Evolutionary conservation across 2,113 vertebrate genomes (phyloP).

Genomic region (Oncorhynchus nerka): DNA sequence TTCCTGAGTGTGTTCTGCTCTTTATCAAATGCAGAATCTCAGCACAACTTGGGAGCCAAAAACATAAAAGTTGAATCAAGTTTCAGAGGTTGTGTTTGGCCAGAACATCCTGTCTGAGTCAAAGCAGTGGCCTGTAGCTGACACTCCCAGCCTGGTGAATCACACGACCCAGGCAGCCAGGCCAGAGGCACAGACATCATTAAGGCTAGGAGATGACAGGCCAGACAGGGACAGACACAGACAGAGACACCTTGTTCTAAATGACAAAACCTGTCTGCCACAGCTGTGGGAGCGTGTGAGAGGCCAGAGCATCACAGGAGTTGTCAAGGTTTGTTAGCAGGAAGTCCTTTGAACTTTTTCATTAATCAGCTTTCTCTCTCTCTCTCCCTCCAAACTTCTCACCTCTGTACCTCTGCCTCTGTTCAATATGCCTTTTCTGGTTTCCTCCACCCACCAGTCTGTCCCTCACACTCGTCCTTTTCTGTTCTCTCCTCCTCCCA

Average conservation of each 20-base stretch:
- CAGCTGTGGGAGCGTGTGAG: constrained; percentile 11
- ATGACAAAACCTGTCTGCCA: constrained; percentile 34
- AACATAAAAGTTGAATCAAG: constrained; percentile 16
- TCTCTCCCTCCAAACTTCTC: constrained; percentile 4
- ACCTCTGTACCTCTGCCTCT: constrained; percentile 1
- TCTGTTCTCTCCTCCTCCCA: no score
- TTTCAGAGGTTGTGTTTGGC: not conserved
- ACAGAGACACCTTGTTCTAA: constrained; percentile 25
- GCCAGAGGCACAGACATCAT: constrained; percentile 34
- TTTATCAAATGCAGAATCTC: constrained; percentile 12
- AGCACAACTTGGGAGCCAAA: not conserved
- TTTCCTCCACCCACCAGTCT: no score
- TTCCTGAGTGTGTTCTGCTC: constrained; percentile 42
- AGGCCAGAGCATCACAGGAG: constrained; percentile 4
- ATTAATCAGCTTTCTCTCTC: constrained; percentile 33
- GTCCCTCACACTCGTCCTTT: not conserved
- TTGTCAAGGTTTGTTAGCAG: constrained; percentile 32
- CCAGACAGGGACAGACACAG: constrained; percentile 14
- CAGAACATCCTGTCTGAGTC: not conserved
- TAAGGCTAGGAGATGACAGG: constrained; percentile 37
- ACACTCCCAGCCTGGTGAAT: not conserved
- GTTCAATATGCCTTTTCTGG: not conserved
- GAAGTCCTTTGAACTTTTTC: constrained; percentile 23
- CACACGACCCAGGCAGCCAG: not conserved
- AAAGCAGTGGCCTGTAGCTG: constrained; percentile 22